phyloP scores from a whole-genome alignment of 2,797 vertebrate genomes.

The Buphagus erythrorhynchus region DNA sequence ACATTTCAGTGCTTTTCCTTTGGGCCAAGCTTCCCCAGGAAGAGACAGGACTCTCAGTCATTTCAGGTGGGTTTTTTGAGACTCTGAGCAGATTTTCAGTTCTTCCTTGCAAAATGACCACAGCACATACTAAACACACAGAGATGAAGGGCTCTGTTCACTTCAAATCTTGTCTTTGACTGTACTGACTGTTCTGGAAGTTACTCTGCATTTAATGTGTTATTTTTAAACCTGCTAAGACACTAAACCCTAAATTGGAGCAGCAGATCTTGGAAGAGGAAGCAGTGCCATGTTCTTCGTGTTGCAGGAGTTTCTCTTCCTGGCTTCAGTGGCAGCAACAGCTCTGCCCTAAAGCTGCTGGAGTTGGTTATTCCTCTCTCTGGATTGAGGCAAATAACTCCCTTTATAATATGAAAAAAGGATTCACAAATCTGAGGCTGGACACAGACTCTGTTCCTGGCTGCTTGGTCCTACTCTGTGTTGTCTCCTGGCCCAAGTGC shows the following conservation, averaged over 20 bases:
- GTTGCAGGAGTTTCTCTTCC: neutral
- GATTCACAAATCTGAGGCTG: neutral
- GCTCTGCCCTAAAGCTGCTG: neutral
- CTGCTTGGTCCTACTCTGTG: neutral
- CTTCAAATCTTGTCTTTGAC: neutral
- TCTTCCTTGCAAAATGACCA: neutral
- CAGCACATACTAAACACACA: neutral
- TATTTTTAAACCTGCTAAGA: neutral
- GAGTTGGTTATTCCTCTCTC: neutral
- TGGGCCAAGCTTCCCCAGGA: conserved; percentile 49
- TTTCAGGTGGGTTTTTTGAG: conserved; percentile 42
- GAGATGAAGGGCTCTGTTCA: neutral
- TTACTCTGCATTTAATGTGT: neutral
- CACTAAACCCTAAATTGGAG: neutral
- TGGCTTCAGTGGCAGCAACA: neutral
- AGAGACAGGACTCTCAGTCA: conserved; percentile 54
- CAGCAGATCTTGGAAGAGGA: neutral
- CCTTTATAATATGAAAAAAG: neutral
- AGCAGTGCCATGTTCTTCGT: neutral
- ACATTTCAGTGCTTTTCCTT: conserved; percentile 44
- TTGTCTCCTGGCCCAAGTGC: neutral
- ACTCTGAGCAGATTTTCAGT: neutral
- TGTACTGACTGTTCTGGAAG: neutral
- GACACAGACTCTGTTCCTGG: neutral
- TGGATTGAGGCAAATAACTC: neutral